These are phyloP conservation scores for Asarcornis scutulata DNA, from an alignment of 2,113 vertebrate species.

Conservation along the genomic window DNA sequence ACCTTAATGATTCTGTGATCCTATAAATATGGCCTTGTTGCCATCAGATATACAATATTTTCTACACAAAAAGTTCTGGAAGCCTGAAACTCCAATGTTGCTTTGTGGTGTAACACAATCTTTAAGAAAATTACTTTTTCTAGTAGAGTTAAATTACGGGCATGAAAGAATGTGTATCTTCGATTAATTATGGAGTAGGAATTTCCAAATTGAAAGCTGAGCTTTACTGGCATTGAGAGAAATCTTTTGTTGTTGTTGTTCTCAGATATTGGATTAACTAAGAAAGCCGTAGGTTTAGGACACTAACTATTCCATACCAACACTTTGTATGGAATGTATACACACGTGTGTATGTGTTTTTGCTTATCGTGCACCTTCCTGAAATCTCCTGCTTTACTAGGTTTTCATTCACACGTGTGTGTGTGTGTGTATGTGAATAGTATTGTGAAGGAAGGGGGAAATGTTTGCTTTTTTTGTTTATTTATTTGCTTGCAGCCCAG, in stretches of 20 bases:
- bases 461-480: not conserved
- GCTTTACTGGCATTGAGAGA: not conserved
- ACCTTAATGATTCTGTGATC: no score
- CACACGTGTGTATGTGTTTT: fast-evolving
- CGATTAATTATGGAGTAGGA: not conserved
- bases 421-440: no score
- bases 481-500: not conserved
- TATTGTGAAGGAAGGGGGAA: not conserved
- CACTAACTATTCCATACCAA: no score
- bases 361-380: not conserved
- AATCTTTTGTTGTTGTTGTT: not conserved
- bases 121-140: not conserved
- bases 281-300: not conserved
- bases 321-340: not conserved
- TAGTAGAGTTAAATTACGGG: not conserved
- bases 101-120: not conserved
- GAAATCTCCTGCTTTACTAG: not conserved
- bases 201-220: not conserved
- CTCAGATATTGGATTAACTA: not conserved
- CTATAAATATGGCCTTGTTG: not conserved
- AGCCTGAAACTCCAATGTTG: not conserved
- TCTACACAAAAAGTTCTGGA: not conserved
- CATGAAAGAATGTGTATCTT: not conserved
- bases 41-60: not conserved
- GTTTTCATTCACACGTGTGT: fast-evolving